These are phyloP conservation scores for Diglossa cyanea DNA, from an alignment of 2,797 vertebrate genomes.

Conservation along the genomic window DNA sequence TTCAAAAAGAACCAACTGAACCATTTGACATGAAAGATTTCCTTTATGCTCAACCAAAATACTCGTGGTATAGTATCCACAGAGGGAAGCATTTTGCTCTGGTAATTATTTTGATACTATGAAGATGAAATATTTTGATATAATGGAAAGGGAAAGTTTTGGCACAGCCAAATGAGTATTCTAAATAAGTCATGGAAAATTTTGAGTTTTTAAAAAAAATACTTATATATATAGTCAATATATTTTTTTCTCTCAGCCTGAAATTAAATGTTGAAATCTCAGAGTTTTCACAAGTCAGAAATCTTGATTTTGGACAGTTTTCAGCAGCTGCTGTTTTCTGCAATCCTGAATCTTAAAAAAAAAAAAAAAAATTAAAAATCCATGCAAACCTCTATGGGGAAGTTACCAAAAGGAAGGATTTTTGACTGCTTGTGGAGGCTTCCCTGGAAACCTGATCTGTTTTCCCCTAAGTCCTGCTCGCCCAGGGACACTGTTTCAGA, in stretches of 20 bases:
- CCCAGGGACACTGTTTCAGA: neutral
- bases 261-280: neutral
- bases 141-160: neutral
- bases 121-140: neutral
- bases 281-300: neutral
- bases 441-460: constrained; percentile 2
- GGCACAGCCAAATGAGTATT: neutral
- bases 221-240: too few relatives aligned
- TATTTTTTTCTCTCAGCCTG: neutral
- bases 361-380: neutral
- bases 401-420: neutral
- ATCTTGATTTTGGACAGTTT: neutral
- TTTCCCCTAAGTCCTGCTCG: neutral
- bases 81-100: neutral
- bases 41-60: neutral
- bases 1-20: neutral
- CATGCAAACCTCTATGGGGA: neutral
- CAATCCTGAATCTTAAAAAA: neutral
- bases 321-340: neutral
- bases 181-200: neutral
- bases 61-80: neutral
- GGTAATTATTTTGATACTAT: neutral
- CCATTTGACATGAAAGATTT: neutral
- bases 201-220: neutral
- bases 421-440: neutral